Percentiles rank a stretch among this genome's conserved stretches.
phyloP scores from a whole-genome alignment of 2,797 vertebrate genomes.

The Thaleichthys pacificus region DNA sequence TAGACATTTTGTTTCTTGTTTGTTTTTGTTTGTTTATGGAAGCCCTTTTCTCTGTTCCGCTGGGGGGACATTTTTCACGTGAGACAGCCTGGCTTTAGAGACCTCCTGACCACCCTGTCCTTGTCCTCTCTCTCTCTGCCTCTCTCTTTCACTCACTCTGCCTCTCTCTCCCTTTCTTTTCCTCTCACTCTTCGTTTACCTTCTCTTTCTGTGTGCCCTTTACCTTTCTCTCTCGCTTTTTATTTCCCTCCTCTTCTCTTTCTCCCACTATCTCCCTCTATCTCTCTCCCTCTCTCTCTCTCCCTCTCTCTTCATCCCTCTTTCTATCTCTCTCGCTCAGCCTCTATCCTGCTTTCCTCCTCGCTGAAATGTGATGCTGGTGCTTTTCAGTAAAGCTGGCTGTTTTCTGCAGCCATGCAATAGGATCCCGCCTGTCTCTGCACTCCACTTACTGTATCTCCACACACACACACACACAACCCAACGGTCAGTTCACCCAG shows the following conservation, averaged over 20 bases:
- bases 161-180: background rate
- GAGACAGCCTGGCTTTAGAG: conserved; percentile 61
- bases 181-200: background rate
- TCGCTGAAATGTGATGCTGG: conserved; percentile 86
- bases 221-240: background rate
- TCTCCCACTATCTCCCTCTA: background rate
- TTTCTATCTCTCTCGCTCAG: background rate
- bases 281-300: background rate
- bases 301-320: background rate
- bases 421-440: conserved; percentile 62
- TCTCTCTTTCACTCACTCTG: conserved; percentile 1
- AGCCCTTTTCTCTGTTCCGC: conserved; percentile 58
- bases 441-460: no score
- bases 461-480: no score
- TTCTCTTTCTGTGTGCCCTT: background rate
- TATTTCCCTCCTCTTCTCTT: background rate
- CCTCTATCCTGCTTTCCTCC: background rate
- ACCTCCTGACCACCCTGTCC: conserved; percentile 1
- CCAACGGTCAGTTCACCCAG: conserved; percentile 28
- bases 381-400: conserved; percentile 83
- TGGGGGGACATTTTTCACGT: conserved; percentile 70
- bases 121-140: background rate
- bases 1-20: conserved; percentile 73
- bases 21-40: conserved; percentile 66
- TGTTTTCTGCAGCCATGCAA: conserved; percentile 84